phyloP scores from a whole-genome alignment of 2,797 vertebrate genomes.

The Darevskia nairensis region DNA sequence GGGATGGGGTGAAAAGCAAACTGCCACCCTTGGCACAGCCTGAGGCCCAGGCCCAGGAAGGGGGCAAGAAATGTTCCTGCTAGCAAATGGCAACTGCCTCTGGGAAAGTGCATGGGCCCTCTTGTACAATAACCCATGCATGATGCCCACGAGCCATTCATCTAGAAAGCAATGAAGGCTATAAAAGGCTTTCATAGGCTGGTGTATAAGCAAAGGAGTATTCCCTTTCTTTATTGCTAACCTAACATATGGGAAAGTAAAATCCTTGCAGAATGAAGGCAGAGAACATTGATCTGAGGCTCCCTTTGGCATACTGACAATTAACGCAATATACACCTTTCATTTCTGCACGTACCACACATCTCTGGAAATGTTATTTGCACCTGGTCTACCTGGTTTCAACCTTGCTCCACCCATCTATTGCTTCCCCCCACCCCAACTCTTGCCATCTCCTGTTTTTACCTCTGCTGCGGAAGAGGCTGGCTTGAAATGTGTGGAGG shows the following conservation, averaged over 20 bases:
- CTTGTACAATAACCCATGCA: not conserved
- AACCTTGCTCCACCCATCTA: no score
- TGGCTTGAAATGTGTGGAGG: not conserved
- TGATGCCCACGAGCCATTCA: not conserved
- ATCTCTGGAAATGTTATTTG: not conserved
- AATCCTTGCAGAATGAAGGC: no score
- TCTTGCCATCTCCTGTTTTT: not conserved
- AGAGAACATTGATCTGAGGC: not conserved
- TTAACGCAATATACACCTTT: not conserved
- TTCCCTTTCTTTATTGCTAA: not conserved
- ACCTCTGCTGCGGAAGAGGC: not conserved
- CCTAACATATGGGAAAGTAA: not conserved
- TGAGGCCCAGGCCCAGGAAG: not conserved
- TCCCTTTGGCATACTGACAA: not conserved
- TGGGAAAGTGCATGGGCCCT: no score
- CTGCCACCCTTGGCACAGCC: rapidly evolving
- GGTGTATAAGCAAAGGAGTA: not conserved
- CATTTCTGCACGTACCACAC: not conserved
- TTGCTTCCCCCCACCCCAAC: not conserved
- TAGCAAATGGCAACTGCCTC: slow-evolving; percentile 15
- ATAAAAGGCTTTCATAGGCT: not conserved
- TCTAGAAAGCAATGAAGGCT: not conserved
- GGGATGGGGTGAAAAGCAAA: slow-evolving; percentile 84
- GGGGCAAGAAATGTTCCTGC: slow-evolving; percentile 48
- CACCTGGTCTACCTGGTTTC: not conserved